Conservation (phyloP, 2,113 vertebrate genomes). For the Scomber scombrus region DNA sequence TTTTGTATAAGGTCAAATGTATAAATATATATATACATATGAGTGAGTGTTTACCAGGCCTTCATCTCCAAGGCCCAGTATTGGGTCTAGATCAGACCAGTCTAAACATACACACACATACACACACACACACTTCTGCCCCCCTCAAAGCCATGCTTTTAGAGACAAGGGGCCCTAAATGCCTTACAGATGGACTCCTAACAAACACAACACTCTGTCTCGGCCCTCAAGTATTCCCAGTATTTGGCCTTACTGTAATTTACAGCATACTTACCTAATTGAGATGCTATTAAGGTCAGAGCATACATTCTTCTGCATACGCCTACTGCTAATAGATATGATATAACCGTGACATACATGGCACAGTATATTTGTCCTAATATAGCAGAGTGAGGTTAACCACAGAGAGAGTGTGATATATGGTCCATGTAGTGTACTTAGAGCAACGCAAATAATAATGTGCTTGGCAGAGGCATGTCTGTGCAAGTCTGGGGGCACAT, state of each 20-base stretch:
- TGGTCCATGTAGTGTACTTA: slow-evolving; percentile 52
- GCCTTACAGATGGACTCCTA: slow-evolving; percentile 83
- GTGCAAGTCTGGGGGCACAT: slow-evolving; percentile 54
- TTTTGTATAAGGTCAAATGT: slow-evolving; percentile 42
- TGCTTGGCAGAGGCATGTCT: slow-evolving; percentile 51
- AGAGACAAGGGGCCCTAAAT: slow-evolving; percentile 79
- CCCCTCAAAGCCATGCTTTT: slow-evolving; percentile 68
- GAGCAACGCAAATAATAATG: slow-evolving; percentile 65
- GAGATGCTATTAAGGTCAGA: slow-evolving; percentile 79
- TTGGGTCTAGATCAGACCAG: slow-evolving; percentile 53
- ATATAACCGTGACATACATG: slow-evolving; percentile 61
- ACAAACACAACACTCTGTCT: slow-evolving; percentile 78
- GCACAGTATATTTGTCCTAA: slow-evolving; percentile 54
- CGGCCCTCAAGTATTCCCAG: slow-evolving; percentile 78
- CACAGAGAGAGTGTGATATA: slow-evolving; percentile 64
- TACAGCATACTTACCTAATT: slow-evolving; percentile 83
- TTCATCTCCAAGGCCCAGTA: slow-evolving; percentile 51
- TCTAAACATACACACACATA: slow-evolving; percentile 62
- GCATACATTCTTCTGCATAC: slow-evolving; percentile 63
- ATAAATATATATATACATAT: slow-evolving; percentile 52
- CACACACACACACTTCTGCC: slow-evolving; percentile 48
- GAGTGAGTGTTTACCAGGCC: slow-evolving; percentile 65
- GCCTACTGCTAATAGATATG: slow-evolving; percentile 62
- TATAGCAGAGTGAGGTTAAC: slow-evolving; percentile 50
- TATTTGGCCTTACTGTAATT: slow-evolving; percentile 82